phyloP scores from a whole-genome alignment of 2,113 vertebrate species.

The Rhagologus leucostigma region DNA sequence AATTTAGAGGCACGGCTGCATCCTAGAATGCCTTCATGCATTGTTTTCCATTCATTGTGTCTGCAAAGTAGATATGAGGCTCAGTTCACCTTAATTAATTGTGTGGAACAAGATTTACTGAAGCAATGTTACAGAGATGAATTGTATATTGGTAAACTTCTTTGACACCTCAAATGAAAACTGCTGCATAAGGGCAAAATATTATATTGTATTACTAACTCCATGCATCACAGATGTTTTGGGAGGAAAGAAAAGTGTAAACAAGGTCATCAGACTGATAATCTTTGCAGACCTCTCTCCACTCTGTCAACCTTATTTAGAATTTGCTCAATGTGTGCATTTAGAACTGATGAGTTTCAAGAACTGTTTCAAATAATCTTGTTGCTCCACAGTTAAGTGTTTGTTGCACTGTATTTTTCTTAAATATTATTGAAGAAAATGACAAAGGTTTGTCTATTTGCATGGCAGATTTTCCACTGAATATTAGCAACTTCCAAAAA shows the following conservation, averaged over 20 bases:
- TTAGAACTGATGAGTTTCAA: conserved; percentile 9
- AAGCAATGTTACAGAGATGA: background rate
- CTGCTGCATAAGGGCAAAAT: conserved; percentile 14
- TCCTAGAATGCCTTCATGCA: background rate
- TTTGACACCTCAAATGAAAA: conserved; percentile 22
- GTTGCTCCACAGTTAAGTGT: background rate
- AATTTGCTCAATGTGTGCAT: background rate
- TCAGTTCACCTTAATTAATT: background rate
- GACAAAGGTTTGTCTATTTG: background rate
- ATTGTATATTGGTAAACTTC: conserved; percentile 21
- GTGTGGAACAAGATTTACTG: background rate
- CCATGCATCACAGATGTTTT: background rate
- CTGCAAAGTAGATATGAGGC: background rate
- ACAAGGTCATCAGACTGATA: conserved; percentile 25
- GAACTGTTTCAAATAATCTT: background rate
- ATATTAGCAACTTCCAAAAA: background rate
- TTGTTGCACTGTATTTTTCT: background rate
- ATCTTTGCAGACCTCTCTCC: conserved; percentile 45
- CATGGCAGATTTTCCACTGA: background rate
- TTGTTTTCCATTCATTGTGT: background rate
- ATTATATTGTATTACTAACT: background rate
- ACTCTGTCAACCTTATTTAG: conserved; percentile 10
- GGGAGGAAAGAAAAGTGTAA: conserved; percentile 19
- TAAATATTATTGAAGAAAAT: background rate
- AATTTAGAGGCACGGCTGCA: background rate